Evolutionary conservation across 2,113 vertebrate genomes (phyloP).

Genomic region (Taxidea taxus): DNA sequence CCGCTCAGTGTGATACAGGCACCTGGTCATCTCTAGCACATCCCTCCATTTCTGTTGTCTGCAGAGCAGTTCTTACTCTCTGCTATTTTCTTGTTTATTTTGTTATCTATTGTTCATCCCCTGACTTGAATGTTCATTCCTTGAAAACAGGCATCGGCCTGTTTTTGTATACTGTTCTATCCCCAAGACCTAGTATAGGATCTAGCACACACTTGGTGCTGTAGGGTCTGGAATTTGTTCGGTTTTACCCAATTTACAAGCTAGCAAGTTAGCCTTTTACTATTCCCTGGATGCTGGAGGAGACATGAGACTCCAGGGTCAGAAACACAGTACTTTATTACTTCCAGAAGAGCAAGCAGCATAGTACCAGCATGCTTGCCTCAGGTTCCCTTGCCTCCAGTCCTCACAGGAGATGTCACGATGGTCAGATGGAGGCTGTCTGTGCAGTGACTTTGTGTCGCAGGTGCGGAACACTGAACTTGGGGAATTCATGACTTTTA

Average conservation of each 20-base stretch:
- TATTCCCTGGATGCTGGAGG: neutral
- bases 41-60: neutral
- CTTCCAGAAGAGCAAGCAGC: neutral
- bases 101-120: neutral
- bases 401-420: neutral
- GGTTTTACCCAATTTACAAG: neutral
- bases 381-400: neutral
- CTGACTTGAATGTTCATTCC: neutral
- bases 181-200: neutral
- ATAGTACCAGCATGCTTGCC: accelerated
- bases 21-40: neutral
- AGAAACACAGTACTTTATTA: neutral
- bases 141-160: neutral
- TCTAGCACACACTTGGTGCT: neutral
- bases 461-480: neutral
- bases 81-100: neutral
- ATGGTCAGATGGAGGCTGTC: neutral
- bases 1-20: neutral
- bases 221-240: neutral
- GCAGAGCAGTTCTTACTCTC: neutral
- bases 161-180: neutral
- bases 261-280: neutral
- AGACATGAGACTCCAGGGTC: neutral
- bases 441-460: neutral
- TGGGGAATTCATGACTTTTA: neutral